Percentiles rank a stretch among this genome's conserved stretches.
These are phyloP conservation scores for Caenorhabditis auriculariae DNA, from an alignment of 2,888 invertebrate species.

Conservation along the genomic window DNA sequence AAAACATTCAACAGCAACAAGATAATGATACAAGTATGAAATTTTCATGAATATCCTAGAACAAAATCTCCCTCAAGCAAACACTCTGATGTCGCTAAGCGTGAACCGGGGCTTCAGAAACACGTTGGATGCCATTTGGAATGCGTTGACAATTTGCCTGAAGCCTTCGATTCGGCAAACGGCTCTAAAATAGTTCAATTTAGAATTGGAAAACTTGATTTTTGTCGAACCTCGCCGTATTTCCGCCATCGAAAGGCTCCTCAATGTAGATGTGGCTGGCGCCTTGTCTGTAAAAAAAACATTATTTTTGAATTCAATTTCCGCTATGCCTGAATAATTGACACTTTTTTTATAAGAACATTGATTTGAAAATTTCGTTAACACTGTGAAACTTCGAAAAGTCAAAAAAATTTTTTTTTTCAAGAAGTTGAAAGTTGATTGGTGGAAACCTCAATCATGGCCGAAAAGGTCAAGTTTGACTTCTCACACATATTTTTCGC, in stretches of 20 bases:
- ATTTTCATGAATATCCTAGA: too few relatives aligned
- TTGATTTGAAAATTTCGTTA: not conserved
- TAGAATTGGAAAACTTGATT: not conserved
- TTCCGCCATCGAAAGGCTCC: conserved; percentile 58
- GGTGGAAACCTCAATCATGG: not conserved
- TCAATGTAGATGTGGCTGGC: conserved; percentile 55
- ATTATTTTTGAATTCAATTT: not conserved
- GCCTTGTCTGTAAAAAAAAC: too few relatives aligned
- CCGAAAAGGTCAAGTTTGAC: not conserved
- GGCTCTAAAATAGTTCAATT: conserved; percentile 1
- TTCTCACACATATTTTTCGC: not conserved
- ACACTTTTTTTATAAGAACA: not conserved
- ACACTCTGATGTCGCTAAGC: too few relatives aligned
- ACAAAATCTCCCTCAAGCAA: too few relatives aligned
- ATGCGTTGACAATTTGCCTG: conserved; percentile 1
- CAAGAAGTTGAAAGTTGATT: not conserved
- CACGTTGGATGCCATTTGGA: not conserved
- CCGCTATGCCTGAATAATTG: too few relatives aligned
- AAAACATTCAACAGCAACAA: too few relatives aligned
- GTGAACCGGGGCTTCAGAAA: not conserved
- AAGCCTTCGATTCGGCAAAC: conserved; percentile 1
- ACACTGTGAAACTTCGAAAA: not conserved
- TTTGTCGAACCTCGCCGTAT: conserved; percentile 47
- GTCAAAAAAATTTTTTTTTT: not conserved
- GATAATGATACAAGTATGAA: too few relatives aligned